Base-by-base conservation (phyloP, 2,888 invertebrate genomes). In the Papilio demoleus region DNA sequence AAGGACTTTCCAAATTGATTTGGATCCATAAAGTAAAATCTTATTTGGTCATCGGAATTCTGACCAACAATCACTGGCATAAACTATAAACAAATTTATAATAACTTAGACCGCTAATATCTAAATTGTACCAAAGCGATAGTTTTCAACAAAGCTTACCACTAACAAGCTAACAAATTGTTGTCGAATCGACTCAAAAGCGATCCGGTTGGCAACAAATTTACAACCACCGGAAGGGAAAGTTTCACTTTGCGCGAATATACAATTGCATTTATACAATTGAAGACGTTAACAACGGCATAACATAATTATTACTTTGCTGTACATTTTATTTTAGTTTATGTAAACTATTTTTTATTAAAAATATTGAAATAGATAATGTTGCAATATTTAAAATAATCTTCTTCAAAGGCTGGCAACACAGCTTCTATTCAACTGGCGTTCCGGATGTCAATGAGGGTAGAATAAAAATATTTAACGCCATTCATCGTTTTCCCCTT, bases 1-100 rank as follows among this genome's bases (percentile, higher is more conserved):
- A 94, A 77, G 0, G 95, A 94, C 78, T 94, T 95, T 45, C 85
- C 79, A 73, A 94, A 94, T 42, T 93, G 92, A 67, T 93, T 94
- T 0, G 94, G 93, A 75, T 94, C 94, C 78, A 94, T 93, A 56
- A 88, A 86, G 73, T 93, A 94, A 24, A 93, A 79, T 4, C 86
- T 81, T 56, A 95, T 82, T 73, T 93, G 84, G 73, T 93, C 89
- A 22, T 91, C 81, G 0, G 92, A 91, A 72, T 88, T 88, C 72
- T 92, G 92, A 1, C 92, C 92, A 53, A 92, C 81, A 11, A 92
- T 82, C 19, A 92, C 72, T 1, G 92, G 87, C 85, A 92, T 89
- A 67, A 92, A 92, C 92, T 92, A 83, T 34, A 86, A 85, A 74
- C 68, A 70, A 69, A 73, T 65, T 40, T 47, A 58, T 38, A 64